Evolutionary conservation across 2,797 vertebrate species (phyloP).

Genomic region (Chiroxiphia lanceolata): DNA sequence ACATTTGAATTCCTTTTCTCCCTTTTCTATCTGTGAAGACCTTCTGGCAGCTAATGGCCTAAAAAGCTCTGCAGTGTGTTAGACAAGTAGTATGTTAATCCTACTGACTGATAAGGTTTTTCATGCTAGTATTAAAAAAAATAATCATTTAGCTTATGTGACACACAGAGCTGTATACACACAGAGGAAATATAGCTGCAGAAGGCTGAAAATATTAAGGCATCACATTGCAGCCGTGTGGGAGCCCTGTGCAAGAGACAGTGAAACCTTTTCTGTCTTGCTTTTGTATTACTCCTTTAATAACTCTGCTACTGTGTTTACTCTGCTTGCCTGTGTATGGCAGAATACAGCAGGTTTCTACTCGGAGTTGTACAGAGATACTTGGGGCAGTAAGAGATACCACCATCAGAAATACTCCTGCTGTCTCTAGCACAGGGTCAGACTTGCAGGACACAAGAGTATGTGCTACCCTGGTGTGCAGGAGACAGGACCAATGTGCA

Average conservation of each 20-base stretch:
- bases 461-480: rapidly evolving
- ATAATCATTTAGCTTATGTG: background rate
- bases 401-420: background rate
- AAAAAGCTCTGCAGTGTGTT: constrained; percentile 3
- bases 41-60: background rate
- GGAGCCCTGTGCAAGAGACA: background rate
- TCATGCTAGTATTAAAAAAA: background rate
- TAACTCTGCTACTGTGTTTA: background rate
- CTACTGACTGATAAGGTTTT: background rate
- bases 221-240: background rate
- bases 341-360: background rate
- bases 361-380: background rate
- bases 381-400: background rate
- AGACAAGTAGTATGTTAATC: constrained; percentile 9
- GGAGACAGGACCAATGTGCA: background rate
- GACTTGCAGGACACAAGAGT: background rate
- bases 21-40: constrained; percentile 1
- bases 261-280: background rate
- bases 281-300: background rate
- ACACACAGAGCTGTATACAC: rapidly evolving
- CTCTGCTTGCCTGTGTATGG: background rate
- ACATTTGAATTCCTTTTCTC: background rate
- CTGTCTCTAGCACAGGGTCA: background rate
- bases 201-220: background rate
- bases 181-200: background rate